Base-by-base conservation (phyloP, 2,113 vertebrate genomes). In the Vimba vimba region DNA sequence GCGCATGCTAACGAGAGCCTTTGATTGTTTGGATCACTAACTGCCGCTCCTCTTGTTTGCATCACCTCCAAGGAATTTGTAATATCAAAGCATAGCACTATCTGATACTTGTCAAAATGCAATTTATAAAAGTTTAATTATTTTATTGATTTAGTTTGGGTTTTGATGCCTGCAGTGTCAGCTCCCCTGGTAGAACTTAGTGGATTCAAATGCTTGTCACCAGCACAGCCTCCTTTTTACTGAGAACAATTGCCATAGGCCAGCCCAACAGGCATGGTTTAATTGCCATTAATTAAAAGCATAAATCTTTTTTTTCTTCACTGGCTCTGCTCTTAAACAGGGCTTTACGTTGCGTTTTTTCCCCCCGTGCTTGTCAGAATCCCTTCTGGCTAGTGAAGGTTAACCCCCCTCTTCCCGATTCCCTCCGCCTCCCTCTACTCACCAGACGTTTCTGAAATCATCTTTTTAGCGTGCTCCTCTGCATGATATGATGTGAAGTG, bases 201-300 rank as follows among this genome's bases (percentile, higher is more conserved):
- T 96, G 96, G 97, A 98, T 98, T 97, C 96, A 98, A 98, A 97
- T 97, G 97, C 97, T 98, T 98, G 97, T 99, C 98, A 98, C 97
- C 96, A 96, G 96, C 96, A 96, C 96, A 95, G 96, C 97, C 97
- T 97, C 96, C 96, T 98, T 98, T 98, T 97, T 96, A 95, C 96
- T 96, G 95, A 96, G 97, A 98, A 98, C 97, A 98, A 97, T 98
- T 95, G 98, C 98, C 97, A 98, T 95, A 95, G 98, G 98, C 97
- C 97, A 98, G 97, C 97, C 98, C 97, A 95, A 97, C 97, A 98
- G 98, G 97, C 98, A 99, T 94, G 98, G 96, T 99, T 99, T 99
- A 99, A 99, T 99, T 99, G 98, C 98, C 96, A 97, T 98, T 99
- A 99, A 99, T 99, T 99, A 99, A 99, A 99, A 99, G 97, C 97